phyloP scores from a whole-genome alignment of 2,113 vertebrate genomes.

The Podiceps cristatus region DNA sequence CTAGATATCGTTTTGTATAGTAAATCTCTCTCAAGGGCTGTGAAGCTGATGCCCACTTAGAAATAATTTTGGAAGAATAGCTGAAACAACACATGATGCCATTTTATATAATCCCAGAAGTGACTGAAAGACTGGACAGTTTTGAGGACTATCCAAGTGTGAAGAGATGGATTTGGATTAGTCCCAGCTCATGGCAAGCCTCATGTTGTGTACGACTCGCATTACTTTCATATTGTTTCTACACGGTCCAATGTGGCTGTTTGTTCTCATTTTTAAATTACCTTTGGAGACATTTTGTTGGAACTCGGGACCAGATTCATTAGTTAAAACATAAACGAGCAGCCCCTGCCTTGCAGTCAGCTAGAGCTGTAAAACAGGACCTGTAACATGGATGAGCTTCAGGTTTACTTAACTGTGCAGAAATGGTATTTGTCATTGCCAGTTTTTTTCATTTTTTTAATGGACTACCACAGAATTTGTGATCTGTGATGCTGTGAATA shows the following conservation, averaged over 20 bases:
- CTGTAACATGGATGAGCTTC: constrained; percentile 13
- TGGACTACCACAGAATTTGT: background rate
- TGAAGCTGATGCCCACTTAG: constrained; percentile 50
- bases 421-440: constrained; percentile 13
- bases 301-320: constrained; percentile 35
- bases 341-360: background rate
- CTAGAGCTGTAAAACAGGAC: constrained; percentile 4
- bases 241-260: background rate
- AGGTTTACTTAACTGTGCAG: background rate
- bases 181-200: constrained; percentile 23
- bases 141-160: constrained; percentile 70
- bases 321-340: constrained; percentile 34
- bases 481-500: background rate
- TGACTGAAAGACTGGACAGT: constrained; percentile 65
- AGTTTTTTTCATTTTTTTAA: background rate
- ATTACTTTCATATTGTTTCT: constrained; percentile 35
- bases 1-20: constrained; percentile 13
- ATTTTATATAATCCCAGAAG: constrained; percentile 71
- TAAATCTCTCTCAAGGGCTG: constrained; percentile 38
- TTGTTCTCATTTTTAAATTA: constrained; percentile 43
- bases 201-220: constrained; percentile 26
- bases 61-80: constrained; percentile 65
- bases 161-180: constrained; percentile 66
- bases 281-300: constrained; percentile 28
- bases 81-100: constrained; percentile 73